Conservation (phyloP, 2,888 invertebrate genomes). For the Stenotaenia linearis region DNA sequence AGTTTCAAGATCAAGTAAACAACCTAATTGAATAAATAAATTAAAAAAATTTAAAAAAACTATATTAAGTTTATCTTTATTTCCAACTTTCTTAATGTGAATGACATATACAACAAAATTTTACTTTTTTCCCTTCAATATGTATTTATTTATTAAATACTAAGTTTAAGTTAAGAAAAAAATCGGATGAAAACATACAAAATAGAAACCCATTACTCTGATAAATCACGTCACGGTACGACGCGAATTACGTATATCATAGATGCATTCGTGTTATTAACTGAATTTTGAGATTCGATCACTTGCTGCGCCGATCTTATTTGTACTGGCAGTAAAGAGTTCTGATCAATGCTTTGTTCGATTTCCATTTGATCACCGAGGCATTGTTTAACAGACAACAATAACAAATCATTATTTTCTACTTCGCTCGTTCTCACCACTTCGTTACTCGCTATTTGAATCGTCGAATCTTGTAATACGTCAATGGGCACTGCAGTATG, state of each 20-base stretch:
- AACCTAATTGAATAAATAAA: neutral
- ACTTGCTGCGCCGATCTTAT: neutral
- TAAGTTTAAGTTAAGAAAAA: neutral
- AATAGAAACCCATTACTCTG: no score
- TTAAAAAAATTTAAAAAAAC: no score
- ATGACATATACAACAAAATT: neutral
- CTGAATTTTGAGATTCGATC: no score
- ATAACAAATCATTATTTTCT: neutral
- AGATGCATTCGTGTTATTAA: neutral
- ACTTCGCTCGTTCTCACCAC: no score
- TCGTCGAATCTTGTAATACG: no score
- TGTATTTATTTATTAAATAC: neutral
- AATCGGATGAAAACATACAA: no score
- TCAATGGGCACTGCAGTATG: no score
- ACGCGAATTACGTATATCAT: neutral
- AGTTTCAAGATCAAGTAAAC: conserved; percentile 17
- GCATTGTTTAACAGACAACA: neutral
- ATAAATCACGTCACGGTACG: neutral
- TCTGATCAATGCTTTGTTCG: neutral
- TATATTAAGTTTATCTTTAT: neutral
- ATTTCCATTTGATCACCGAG: neutral
- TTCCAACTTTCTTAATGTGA: neutral
- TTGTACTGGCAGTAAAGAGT: neutral
- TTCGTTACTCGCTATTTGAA: neutral
- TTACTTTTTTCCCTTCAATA: neutral